These are phyloP conservation scores for Balanococcus diminutus DNA, from an alignment of 2,888 invertebrate genomes.

Conservation along the genomic window DNA sequence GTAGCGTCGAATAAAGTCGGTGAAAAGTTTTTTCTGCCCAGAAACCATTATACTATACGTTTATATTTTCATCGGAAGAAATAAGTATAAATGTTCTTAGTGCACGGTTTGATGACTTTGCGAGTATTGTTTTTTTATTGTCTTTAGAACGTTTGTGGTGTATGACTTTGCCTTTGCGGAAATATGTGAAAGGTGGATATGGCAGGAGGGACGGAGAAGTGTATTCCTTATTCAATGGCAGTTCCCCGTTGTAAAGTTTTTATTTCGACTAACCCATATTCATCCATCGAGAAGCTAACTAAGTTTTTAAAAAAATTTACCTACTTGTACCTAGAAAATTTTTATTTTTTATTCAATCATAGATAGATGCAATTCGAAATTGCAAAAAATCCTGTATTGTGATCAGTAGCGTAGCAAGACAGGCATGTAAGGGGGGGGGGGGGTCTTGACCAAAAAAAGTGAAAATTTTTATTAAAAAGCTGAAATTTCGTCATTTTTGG, in stretches of 20 bases:
- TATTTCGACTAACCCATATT: neutral
- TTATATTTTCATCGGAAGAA: neutral
- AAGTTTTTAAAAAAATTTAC: too few relatives aligned
- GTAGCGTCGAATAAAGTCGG: neutral
- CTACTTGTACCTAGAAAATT: too few relatives aligned
- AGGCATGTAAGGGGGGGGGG: too few relatives aligned
- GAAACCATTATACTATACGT: slow-evolving; percentile 9
- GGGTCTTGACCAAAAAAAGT: too few relatives aligned
- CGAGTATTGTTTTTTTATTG: slow-evolving; percentile 17
- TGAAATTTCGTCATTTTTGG: too few relatives aligned
- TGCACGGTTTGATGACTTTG: neutral
- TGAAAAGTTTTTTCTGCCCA: neutral
- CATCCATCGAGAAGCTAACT: neutral
- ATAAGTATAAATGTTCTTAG: neutral
- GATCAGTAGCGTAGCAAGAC: too few relatives aligned
- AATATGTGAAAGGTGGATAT: neutral
- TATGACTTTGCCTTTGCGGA: neutral
- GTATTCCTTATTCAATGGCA: neutral
- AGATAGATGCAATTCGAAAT: too few relatives aligned
- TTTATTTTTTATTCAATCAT: too few relatives aligned
- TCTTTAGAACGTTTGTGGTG: neutral
- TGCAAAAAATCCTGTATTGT: too few relatives aligned
- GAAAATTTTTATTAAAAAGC: too few relatives aligned
- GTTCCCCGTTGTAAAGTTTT: neutral
- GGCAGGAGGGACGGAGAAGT: neutral